phyloP scores from a whole-genome alignment of 2,888 invertebrate species.

The Stenchaetothrips biformis region DNA sequence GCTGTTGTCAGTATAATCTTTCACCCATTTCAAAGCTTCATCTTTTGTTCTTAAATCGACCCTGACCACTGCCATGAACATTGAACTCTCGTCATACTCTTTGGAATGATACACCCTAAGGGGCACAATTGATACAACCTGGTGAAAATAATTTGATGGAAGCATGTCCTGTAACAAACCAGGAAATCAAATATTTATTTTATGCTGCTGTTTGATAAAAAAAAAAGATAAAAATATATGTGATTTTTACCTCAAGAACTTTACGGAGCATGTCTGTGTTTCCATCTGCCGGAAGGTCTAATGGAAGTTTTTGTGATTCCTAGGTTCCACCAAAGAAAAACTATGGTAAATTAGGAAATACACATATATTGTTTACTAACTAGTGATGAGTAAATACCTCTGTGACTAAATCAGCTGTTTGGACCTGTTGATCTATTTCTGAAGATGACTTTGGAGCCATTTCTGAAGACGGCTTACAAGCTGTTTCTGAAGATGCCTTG shows the following conservation, averaged over 20 bases:
- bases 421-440: background rate
- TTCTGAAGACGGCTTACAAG: no score
- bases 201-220: background rate
- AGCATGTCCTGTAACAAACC: background rate
- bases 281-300: background rate
- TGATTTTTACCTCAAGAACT: background rate
- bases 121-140: background rate
- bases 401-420: background rate
- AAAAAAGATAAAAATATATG: background rate
- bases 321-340: background rate
- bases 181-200: background rate
- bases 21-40: background rate
- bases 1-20: background rate
- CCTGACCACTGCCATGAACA: constrained; percentile 10
- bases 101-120: background rate
- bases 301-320: background rate
- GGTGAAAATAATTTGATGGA: background rate
- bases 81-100: background rate
- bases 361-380: no score
- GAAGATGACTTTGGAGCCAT: no score
- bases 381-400: background rate
- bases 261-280: background rate
- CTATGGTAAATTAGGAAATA: background rate
- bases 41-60: background rate
- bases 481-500: no score